A percentile compares a stretch with the other conserved stretches of the same genome.
Evolutionary conservation across 2,888 invertebrate species (phyloP).

Genomic region (Cataglyphis albicans): DNA sequence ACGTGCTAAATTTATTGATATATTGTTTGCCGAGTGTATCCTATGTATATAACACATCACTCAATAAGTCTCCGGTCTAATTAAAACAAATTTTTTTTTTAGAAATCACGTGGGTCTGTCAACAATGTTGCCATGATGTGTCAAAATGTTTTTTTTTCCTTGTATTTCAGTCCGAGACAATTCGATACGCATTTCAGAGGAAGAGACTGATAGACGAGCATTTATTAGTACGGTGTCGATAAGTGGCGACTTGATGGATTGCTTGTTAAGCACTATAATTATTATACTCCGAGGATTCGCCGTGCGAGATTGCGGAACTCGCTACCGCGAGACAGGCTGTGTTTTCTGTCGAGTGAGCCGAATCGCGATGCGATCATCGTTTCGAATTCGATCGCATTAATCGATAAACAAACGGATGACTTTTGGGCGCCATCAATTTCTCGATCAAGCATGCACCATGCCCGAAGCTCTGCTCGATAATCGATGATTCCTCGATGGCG

Average conservation of each 20-base stretch:
- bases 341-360: constrained; percentile 41
- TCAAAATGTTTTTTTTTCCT: neutral
- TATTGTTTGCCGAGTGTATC: neutral
- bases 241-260: constrained; percentile 36
- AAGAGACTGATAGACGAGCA: constrained; percentile 50
- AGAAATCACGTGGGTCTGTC: too few relatives aligned
- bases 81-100: too few relatives aligned
- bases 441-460: constrained; percentile 31
- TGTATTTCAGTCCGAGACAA: constrained; percentile 7
- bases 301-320: constrained; percentile 45
- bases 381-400: constrained; percentile 51
- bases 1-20: neutral
- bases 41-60: neutral
- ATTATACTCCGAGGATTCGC: constrained; percentile 23
- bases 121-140: too few relatives aligned
- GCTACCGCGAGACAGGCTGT: constrained; percentile 34
- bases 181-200: constrained; percentile 15
- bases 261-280: constrained; percentile 57
- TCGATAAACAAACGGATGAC: constrained; percentile 36
- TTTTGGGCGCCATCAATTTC: constrained; percentile 33
- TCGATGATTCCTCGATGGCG: constrained; percentile 38
- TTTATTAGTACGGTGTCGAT: constrained; percentile 50
- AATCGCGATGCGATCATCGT: constrained; percentile 45
- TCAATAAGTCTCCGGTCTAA: too few relatives aligned
- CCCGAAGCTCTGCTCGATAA: constrained; percentile 39